phyloP scores from a whole-genome alignment of 2,888 invertebrate genomes.

The Dendrolimus houi region DNA sequence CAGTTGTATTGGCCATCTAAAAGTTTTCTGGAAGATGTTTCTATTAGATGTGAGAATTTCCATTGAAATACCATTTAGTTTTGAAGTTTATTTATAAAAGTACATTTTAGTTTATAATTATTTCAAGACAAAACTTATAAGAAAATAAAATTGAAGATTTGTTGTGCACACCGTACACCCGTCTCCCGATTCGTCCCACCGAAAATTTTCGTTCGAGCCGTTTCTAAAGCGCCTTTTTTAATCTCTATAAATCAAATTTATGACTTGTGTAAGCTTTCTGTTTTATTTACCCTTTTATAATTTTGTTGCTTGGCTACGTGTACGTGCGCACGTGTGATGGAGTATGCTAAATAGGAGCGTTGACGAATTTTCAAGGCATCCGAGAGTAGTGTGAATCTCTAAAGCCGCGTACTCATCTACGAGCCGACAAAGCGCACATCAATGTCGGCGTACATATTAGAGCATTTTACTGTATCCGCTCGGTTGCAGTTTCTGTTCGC shows the following conservation, averaged over 20 bases:
- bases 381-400: too few relatives aligned
- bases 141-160: constrained; percentile 5
- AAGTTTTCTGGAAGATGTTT: too few relatives aligned
- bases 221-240: constrained; percentile 76
- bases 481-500: too few relatives aligned
- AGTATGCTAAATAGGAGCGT: constrained; percentile 8
- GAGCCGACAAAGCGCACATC: too few relatives aligned
- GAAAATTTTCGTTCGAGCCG: constrained; percentile 74
- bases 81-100: too few relatives aligned
- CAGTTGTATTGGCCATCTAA: too few relatives aligned
- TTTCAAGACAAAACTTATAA: not conserved
- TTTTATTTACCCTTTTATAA: constrained; percentile 77
- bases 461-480: too few relatives aligned
- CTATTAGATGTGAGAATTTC: too few relatives aligned
- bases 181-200: constrained; percentile 72
- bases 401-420: too few relatives aligned
- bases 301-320: constrained; percentile 51
- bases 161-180: constrained; percentile 45
- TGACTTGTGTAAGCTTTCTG: constrained; percentile 77
- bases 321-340: constrained; percentile 11
- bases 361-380: constrained; percentile 7
- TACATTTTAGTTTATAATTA: too few relatives aligned
- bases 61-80: too few relatives aligned
- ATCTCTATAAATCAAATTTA: constrained; percentile 77
- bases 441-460: too few relatives aligned